These are phyloP conservation scores for Palythoa grandis DNA, from an alignment of 92 coral and sea anemone species.

Conservation along the genomic window DNA sequence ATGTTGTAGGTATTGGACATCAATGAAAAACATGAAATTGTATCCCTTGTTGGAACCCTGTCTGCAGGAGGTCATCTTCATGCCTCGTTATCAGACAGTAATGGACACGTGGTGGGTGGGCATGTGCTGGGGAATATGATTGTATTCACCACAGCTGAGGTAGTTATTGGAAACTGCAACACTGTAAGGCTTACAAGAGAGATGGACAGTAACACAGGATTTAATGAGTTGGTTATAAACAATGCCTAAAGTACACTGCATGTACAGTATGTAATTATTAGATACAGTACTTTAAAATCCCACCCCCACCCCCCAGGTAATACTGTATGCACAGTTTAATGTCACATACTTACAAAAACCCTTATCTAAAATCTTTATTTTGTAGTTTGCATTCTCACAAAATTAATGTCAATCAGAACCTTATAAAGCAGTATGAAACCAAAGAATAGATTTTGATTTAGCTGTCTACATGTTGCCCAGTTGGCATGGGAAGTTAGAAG, in stretches of 20 bases:
- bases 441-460: too few species aligned
- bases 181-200: constrained; percentile 63
- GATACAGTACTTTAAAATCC: not conserved
- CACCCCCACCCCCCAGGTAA: not conserved
- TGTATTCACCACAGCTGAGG: constrained; percentile 93
- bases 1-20: constrained; percentile 58
- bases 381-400: too few species aligned
- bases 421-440: too few species aligned
- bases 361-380: too few species aligned
- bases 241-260: not conserved
- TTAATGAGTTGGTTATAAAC: constrained; percentile 67
- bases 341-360: too few species aligned
- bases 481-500: too few species aligned
- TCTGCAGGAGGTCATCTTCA: constrained; percentile 88
- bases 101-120: constrained; percentile 85
- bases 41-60: constrained; percentile 89
- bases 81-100: constrained; percentile 75
- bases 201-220: constrained; percentile 75
- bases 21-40: constrained; percentile 78
- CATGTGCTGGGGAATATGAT: constrained; percentile 88
- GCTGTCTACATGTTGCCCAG: too few species aligned
- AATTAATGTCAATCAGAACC: too few species aligned
- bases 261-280: not conserved
- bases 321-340: too few species aligned
- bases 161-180: constrained; percentile 85